These are phyloP conservation scores for Indicator indicator DNA, from an alignment of 2,113 vertebrate genomes.

Conservation along the genomic window DNA sequence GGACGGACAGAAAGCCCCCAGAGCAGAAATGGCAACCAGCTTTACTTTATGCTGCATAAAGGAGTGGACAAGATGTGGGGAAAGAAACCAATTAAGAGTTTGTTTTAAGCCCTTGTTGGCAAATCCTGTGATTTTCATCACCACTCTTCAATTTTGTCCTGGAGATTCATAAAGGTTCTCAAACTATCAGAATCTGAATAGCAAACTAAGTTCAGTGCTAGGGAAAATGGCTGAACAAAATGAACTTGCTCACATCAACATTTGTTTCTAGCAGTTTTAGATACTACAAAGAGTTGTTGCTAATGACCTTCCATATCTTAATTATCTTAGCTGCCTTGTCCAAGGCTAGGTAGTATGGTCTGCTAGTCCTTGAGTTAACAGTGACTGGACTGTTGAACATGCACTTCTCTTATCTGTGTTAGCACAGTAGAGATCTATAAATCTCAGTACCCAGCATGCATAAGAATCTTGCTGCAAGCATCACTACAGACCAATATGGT, in stretches of 20 bases:
- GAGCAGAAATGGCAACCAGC: conserved; percentile 7
- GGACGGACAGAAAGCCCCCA: background rate
- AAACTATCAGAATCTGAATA: background rate
- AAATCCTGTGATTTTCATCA: background rate
- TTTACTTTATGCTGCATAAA: conserved; percentile 36
- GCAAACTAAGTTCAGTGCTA: fast-evolving
- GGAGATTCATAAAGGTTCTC: background rate
- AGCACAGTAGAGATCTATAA: background rate
- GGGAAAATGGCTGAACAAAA: background rate
- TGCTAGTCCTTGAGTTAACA: background rate
- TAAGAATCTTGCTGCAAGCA: background rate
- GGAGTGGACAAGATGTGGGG: fast-evolving
- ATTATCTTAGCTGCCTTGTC: background rate
- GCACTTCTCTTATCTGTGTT: background rate
- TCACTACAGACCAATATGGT: background rate
- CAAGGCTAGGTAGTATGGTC: background rate
- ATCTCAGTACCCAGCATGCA: background rate
- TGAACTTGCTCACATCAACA: background rate
- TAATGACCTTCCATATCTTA: background rate
- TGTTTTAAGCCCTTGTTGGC: background rate
- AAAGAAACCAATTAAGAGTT: background rate
- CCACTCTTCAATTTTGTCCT: background rate
- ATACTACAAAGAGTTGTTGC: background rate
- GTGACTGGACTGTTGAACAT: background rate
- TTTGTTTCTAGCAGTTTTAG: background rate